Percentiles rank a stretch among this genome's conserved stretches.
phyloP scores from a whole-genome alignment of 2,888 invertebrate species.

The Plemyria rubiginata region DNA sequence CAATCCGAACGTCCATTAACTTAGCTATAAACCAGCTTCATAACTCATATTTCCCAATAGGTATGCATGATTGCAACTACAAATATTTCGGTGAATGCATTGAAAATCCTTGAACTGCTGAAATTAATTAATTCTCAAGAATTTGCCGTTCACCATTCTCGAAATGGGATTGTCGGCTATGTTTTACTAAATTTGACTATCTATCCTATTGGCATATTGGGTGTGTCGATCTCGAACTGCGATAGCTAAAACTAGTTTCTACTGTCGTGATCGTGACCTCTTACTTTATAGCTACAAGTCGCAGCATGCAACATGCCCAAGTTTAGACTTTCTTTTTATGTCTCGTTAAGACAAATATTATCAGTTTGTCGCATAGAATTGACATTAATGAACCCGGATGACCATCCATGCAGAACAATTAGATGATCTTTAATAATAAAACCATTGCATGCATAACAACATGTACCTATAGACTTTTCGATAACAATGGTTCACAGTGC shows the following conservation, averaged over 20 bases:
- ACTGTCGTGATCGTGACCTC: constrained; percentile 62
- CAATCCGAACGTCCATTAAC: constrained; percentile 33
- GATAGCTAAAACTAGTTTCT: constrained; percentile 57
- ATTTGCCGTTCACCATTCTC: constrained; percentile 40
- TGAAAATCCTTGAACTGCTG: constrained; percentile 35
- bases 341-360: constrained; percentile 20
- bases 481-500: constrained; percentile 55
- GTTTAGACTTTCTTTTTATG: constrained; percentile 58
- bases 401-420: constrained; percentile 43
- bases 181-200: constrained; percentile 50
- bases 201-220: constrained; percentile 30
- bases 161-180: constrained; percentile 38
- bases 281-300: constrained; percentile 51
- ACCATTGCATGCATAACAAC: constrained; percentile 49
- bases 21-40: constrained; percentile 27
- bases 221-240: constrained; percentile 52
- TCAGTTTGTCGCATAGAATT: constrained; percentile 6
- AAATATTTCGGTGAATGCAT: constrained; percentile 37
- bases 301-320: constrained; percentile 56
- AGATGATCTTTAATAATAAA: constrained; percentile 45
- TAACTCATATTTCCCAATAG: constrained; percentile 27
- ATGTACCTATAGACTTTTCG: constrained; percentile 39
- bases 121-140: constrained; percentile 34
- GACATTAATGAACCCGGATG: constrained; percentile 28
- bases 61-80: constrained; percentile 29